Conservation (phyloP, 2,113 vertebrate species). For the Grantiella picta region DNA sequence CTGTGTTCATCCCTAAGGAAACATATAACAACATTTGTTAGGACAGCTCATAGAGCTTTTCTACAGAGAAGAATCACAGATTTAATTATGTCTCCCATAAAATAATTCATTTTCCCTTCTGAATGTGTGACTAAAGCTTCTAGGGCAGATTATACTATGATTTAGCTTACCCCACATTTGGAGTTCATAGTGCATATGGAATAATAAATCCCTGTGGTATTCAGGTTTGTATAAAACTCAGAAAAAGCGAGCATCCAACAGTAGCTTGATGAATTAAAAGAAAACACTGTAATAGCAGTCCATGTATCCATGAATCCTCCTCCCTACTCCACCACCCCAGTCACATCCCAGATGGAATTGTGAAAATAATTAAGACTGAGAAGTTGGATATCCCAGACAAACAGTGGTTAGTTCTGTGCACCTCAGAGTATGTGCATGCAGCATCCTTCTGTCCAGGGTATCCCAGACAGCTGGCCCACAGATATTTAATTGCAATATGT, state of each 20-base stretch:
- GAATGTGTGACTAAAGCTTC: not conserved
- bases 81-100: not conserved
- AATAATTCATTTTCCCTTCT: not conserved
- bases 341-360: not conserved
- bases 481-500: not conserved
- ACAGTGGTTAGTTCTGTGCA: not conserved
- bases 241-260: not conserved
- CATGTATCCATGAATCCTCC: not conserved
- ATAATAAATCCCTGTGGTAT: not conserved
- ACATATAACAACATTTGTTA: not conserved
- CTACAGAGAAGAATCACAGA: not conserved
- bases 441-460: not conserved
- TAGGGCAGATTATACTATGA: not conserved
- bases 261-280: not conserved
- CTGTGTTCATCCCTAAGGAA: not conserved
- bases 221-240: not conserved
- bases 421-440: not conserved
- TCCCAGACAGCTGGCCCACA: not conserved
- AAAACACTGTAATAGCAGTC: not conserved
- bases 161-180: not conserved
- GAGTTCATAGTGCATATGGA: not conserved
- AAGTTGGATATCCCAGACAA: not conserved
- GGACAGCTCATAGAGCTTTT: not conserved
- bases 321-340: fast-evolving
- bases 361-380: not conserved